A percentile compares a stretch with the other conserved stretches of the same genome.
Conservation (phyloP, 2,888 invertebrate species). For the Selenia dentaria region DNA sequence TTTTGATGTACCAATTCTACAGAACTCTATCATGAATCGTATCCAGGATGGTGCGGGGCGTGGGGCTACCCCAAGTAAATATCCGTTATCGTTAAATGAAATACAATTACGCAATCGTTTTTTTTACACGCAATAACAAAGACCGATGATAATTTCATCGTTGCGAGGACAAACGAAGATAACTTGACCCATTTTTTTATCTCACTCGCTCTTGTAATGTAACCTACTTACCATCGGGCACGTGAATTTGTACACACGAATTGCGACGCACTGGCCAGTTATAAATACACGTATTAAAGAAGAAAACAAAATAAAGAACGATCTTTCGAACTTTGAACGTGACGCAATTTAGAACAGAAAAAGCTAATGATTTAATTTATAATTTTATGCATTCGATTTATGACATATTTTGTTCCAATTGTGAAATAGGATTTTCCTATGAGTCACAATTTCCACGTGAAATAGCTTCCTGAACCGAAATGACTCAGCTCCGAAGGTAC, state of each 20-base stretch:
- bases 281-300: conserved; percentile 42
- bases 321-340: conserved; percentile 41
- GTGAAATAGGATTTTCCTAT: conserved; percentile 28
- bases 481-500: conserved; percentile 22
- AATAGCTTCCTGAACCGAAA: conserved; percentile 18
- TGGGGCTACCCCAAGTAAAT: not conserved
- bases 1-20: not conserved
- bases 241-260: conserved; percentile 58
- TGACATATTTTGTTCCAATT: conserved; percentile 5
- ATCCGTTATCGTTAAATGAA: conserved; percentile 16
- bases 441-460: conserved; percentile 31
- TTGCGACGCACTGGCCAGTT: conserved; percentile 53
- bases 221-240: conserved; percentile 70
- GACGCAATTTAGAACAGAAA: conserved; percentile 40
- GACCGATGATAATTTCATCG: conserved; percentile 73
- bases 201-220: conserved; percentile 70
- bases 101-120: conserved; percentile 60
- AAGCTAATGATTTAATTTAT: conserved; percentile 1
- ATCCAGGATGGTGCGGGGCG: not conserved
- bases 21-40: not conserved
- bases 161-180: conserved; percentile 80
- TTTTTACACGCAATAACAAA: conserved; percentile 72
- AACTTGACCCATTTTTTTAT: conserved; percentile 85
- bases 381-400: conserved; percentile 1
- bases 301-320: conserved; percentile 45